Base-by-base conservation (phyloP, 1,140 invertebrate species). In the Globodera rostochiensis region DNA sequence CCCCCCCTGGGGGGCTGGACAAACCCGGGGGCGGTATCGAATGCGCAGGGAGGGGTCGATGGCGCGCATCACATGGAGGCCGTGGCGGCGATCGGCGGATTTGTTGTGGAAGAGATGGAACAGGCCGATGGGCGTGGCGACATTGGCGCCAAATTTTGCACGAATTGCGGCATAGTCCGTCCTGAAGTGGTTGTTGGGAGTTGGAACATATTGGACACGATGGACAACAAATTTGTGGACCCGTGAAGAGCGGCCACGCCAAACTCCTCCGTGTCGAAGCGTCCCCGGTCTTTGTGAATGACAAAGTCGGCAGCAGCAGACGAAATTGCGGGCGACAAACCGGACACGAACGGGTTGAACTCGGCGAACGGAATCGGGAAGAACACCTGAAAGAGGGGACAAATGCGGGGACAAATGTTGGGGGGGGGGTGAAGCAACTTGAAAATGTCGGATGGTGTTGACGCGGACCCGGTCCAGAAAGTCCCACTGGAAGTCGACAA, bases 371-470 rank as follows among this genome's bases (percentile, higher is more conserved):
- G 86, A 73, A 89, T 82, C 11, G 88, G 88, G 76, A 89, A 83
- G 82, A 90, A 89, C 6, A 88, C 83, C 87, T 87, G 50, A 57
- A 84, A 64, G 53, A 67, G 73, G 67, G 8, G 46, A n/a, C 19
- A 83, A 77, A 78, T 75, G 15, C 71, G 53, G 50, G n/a, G 19
- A 45, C 2, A 82, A 84, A 6, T 3, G 25, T 13, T 15, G 36
- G 47, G 6, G 53, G 8, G 47, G 57, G 25, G 53, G 21, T 19
- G 57, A 6, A 77, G 46, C 64, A 46, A 36, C 87, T 80, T 89
- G 88, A 81, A 86, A 90, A 66, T 90, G 83, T 73, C 86, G 84
- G 75, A 89, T 89, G 6, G 88, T 87, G 77, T 90, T 89, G 57
- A 89, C 84, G 4, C 88, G 82, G 36, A 89, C 79, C 13, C 88